Evolutionary conservation across 1,140 invertebrate genomes (phyloP).

Genomic region (Ips nitidus): DNA sequence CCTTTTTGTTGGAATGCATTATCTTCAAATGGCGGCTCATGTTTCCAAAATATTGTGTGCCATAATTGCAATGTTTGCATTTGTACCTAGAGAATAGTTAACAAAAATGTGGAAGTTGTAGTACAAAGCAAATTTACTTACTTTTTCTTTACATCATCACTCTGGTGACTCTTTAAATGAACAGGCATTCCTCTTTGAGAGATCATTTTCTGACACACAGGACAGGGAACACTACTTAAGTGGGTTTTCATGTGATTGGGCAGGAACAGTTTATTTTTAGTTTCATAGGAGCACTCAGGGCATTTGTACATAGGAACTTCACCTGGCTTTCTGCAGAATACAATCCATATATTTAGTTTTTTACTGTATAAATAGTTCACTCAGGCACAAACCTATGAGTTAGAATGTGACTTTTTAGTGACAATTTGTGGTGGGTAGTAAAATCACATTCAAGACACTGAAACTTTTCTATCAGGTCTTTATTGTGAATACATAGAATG

Average conservation of each 20-base stretch:
- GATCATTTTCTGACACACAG: conserved; percentile 18
- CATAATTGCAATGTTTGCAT: conserved; percentile 20
- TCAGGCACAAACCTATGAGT: conserved; percentile 17
- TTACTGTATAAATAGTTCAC: background rate
- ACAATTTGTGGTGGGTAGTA: conserved; percentile 23
- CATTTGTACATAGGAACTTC: conserved; percentile 29
- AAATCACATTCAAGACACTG: conserved; percentile 25
- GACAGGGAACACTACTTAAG: conserved; percentile 8
- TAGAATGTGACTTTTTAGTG: conserved; percentile 17
- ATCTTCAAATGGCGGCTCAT: conserved; percentile 17
- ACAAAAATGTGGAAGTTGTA: background rate
- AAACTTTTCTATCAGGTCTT: conserved; percentile 19
- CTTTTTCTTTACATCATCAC: conserved; percentile 14
- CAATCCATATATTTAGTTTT: background rate
- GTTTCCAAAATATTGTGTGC: conserved; percentile 19
- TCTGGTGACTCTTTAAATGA: conserved; percentile 20
- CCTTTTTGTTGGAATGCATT: conserved; percentile 19
- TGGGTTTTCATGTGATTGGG: conserved; percentile 27
- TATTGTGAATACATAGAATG: conserved; percentile 21
- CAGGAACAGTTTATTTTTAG: conserved; percentile 25
- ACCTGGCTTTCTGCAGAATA: conserved; percentile 15
- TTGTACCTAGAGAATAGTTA: conserved; percentile 13
- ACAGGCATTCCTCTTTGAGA: conserved; percentile 14
- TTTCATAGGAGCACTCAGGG: conserved; percentile 21
- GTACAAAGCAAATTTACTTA: background rate